Evolutionary conservation across 2,888 invertebrate species (phyloP).

Genomic region (Ophion ellenae): DNA sequence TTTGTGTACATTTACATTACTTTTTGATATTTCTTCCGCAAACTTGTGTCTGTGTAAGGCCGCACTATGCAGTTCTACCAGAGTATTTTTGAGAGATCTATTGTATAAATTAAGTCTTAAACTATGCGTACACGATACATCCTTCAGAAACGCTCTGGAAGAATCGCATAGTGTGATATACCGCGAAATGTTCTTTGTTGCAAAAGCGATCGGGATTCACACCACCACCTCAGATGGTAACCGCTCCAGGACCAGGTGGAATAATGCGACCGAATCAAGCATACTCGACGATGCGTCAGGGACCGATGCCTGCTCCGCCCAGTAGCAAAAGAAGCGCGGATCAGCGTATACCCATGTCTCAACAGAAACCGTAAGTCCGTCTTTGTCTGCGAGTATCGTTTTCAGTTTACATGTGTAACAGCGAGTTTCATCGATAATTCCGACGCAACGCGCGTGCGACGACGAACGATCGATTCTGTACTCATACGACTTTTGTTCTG

Average conservation of each 20-base stretch:
- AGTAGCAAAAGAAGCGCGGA: constrained; percentile 87
- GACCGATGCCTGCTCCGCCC: constrained; percentile 86
- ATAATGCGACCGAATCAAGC: constrained; percentile 87
- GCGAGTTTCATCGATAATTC: constrained; percentile 1
- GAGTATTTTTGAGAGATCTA: too few relatives aligned
- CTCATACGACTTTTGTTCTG: constrained; percentile 48
- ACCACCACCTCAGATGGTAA: constrained; percentile 87
- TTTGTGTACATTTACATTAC: not conserved
- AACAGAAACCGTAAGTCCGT: constrained; percentile 86
- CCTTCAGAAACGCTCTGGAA: too few relatives aligned
- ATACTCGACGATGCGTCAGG: constrained; percentile 87
- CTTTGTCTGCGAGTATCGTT: constrained; percentile 55
- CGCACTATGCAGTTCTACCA: too few relatives aligned
- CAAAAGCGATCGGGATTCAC: constrained; percentile 88
- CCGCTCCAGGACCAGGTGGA: constrained; percentile 84
- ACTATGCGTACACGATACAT: too few relatives aligned
- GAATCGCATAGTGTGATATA: not conserved
- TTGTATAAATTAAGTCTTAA: too few relatives aligned
- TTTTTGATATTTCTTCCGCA: not conserved
- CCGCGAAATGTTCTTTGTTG: not conserved
- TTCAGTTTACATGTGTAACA: constrained; percentile 24
- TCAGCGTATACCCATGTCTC: constrained; percentile 86
- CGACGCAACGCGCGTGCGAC: not conserved
- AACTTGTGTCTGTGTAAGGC: not conserved
- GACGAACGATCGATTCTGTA: constrained; percentile 15